Evolutionary conservation across 1,140 invertebrate genomes (phyloP), one percentile per base, ranked within the genome.

Genomic region (Drosophila bocki): DNA sequence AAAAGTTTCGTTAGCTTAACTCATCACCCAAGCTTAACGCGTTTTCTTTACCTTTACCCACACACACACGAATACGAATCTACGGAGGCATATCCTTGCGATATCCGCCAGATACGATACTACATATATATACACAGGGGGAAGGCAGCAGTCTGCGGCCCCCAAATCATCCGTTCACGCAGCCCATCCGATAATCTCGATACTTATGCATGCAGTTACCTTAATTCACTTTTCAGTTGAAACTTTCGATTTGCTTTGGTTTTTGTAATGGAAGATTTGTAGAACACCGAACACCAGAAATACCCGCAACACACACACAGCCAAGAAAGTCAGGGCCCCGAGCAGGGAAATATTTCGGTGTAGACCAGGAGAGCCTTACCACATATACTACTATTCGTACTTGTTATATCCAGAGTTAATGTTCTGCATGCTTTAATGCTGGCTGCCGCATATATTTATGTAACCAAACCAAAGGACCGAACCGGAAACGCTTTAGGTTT

Each of bases 341-440:
- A 39, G 19, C 35, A 79, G 60, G 47, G 54, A 51, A 17, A 61
- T 37, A 39, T 26, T 9, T 72, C 37, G 67, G 32, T 60, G 22
- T 72, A 74, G 70, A 26, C 15, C 33, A 58, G 50, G 56, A 59
- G 32, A 72, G 44, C 53, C 26, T 65, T 35, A 19, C 29, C 2
- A 69, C 22, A 56, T 32, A 65, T 45, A 56, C 12, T 17, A 51
- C 26, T 39, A 78, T 39, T 58, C 42, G 64, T 57, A 39, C 13
- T 51, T 51, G 29, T 33, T 59, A 39, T 71, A 81, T 57, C 57
- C 63, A 61, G 58, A 53, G 53, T 71, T 44, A 57, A 56, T 63
- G 67, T 78, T 86, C 74, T 92, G 91, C 91, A 92, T 92, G 91
- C 70, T 75, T 70, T 80, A 82, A 81, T 91, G 81, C 83, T 92